phyloP scores from a whole-genome alignment of 1,140 invertebrate genomes.

The Metaphire vulgaris region DNA sequence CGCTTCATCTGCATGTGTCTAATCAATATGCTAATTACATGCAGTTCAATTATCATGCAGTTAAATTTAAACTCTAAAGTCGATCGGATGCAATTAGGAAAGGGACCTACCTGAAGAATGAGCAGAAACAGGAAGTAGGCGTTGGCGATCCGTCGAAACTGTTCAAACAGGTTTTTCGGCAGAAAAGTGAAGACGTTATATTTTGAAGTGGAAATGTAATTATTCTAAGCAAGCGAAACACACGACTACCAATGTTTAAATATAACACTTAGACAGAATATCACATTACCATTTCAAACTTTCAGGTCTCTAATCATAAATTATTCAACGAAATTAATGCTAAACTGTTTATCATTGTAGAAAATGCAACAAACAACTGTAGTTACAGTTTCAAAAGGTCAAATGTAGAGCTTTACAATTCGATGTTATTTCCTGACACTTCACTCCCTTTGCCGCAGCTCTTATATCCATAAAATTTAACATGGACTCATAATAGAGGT shows the following conservation, averaged over 20 bases:
- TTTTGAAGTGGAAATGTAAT: conserved; percentile 93
- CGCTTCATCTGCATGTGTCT: too few relatives aligned
- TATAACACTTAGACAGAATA: background rate
- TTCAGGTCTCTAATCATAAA: background rate
- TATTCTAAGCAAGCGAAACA: conserved; percentile 64
- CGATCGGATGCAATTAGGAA: conserved; percentile 76
- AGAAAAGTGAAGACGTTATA: conserved; percentile 89
- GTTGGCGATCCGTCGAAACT: conserved; percentile 94
- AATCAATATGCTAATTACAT: too few relatives aligned
- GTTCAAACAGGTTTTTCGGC: conserved; percentile 92
- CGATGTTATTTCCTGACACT: too few relatives aligned
- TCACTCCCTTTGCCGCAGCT: too few relatives aligned
- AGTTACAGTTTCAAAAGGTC: background rate
- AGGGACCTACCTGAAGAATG: conserved; percentile 91
- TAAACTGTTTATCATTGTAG: too few relatives aligned
- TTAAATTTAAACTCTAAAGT: background rate
- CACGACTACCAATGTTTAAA: background rate
- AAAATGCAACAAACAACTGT: too few relatives aligned
- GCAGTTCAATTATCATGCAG: background rate
- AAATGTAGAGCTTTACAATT: too few relatives aligned
- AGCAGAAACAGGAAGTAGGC: conserved; percentile 96
- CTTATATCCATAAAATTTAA: too few relatives aligned
- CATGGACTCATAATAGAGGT: too few relatives aligned
- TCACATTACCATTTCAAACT: background rate
- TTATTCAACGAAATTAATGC: too few relatives aligned